Percentiles rank a stretch among this genome's conserved stretches.
These are phyloP conservation scores for Melanotus villosus DNA, from an alignment of 2,888 invertebrate genomes.

Conservation along the genomic window DNA sequence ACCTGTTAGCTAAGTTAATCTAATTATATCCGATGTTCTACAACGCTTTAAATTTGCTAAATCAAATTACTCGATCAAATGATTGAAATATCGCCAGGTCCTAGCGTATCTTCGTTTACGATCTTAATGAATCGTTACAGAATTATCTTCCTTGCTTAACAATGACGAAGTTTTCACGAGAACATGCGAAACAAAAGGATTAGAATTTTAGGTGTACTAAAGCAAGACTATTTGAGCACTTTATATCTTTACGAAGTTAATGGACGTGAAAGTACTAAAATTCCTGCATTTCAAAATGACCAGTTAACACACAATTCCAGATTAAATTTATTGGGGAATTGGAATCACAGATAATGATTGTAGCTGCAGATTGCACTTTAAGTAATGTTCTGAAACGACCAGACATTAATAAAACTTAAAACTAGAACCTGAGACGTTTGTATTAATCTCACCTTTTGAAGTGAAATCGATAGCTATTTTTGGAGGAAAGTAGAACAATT, in stretches of 20 bases:
- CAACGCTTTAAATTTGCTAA: constrained; percentile 1
- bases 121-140: constrained; percentile 1
- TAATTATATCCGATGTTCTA: not conserved
- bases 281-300: constrained; percentile 7
- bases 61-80: not conserved
- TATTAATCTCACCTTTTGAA: too few species aligned
- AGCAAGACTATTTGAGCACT: not conserved
- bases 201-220: constrained; percentile 19
- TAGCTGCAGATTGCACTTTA: too few species aligned
- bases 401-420: too few species aligned
- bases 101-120: not conserved
- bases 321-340: too few species aligned
- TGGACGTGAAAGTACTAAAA: not conserved
- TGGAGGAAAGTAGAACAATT: too few species aligned
- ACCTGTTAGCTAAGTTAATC: not conserved
- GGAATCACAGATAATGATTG: too few species aligned
- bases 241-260: constrained; percentile 9
- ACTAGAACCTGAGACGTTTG: too few species aligned
- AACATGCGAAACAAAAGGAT: constrained; percentile 14
- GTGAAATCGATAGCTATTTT: too few species aligned
- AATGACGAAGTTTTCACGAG: constrained; percentile 1
- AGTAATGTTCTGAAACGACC: too few species aligned
- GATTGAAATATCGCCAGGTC: not conserved
- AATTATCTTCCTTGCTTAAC: constrained; percentile 7
- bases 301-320: not conserved